Percentiles rank a stretch among this genome's conserved stretches.
Evolutionary conservation across 2,888 invertebrate genomes (phyloP).

Genomic region (Nudaria mundana): DNA sequence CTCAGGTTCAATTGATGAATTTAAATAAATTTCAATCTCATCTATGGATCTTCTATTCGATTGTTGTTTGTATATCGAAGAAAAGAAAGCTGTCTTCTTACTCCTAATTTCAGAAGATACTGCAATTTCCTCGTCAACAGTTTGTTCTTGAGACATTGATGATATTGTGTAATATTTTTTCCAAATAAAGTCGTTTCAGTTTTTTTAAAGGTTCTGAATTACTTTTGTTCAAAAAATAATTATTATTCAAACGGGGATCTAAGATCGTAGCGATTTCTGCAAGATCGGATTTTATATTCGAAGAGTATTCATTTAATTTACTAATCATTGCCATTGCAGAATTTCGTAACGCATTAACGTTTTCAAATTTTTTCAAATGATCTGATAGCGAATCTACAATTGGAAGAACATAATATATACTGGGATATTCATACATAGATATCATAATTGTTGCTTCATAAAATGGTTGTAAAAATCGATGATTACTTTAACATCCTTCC

Average conservation of each 20-base stretch:
- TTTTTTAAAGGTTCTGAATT: background rate
- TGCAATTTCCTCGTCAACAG: background rate
- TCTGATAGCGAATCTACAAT: background rate
- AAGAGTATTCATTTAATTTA: too few relatives aligned
- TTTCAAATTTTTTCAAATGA: background rate
- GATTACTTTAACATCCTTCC: too few relatives aligned
- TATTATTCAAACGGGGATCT: background rate
- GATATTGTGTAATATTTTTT: too few relatives aligned
- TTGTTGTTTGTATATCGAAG: too few relatives aligned
- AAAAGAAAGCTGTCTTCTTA: too few relatives aligned
- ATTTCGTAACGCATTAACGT: background rate
- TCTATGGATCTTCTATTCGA: background rate
- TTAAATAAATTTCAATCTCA: background rate
- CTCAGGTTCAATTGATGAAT: background rate
- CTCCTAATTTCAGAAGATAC: too few relatives aligned
- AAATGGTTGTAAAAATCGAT: too few relatives aligned
- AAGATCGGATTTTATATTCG: background rate
- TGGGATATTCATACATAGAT: too few relatives aligned
- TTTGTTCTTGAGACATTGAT: too few relatives aligned
- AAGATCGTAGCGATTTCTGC: background rate
- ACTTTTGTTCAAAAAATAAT: background rate
- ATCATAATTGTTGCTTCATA: too few relatives aligned
- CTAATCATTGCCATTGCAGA: background rate
- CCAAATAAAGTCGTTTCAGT: too few relatives aligned
- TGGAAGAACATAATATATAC: background rate